Conservation (phyloP, 35 echinoderm and acorn worm genomes). For the Eucidaris tribuloides region DNA sequence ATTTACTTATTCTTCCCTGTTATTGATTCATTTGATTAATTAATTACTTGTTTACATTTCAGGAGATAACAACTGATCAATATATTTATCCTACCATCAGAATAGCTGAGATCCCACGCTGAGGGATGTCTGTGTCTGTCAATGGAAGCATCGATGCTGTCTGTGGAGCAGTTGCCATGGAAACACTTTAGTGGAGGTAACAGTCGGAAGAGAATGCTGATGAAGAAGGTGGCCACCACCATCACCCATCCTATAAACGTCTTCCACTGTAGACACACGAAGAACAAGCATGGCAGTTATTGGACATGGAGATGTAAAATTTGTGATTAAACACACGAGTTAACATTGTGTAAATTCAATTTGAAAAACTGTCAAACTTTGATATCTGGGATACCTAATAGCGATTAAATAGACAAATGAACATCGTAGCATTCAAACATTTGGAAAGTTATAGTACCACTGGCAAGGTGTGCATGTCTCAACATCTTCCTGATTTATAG, state of each 20-base stretch:
- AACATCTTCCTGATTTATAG: too few species aligned
- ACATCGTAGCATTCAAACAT: too few species aligned
- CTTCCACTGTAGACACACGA: slow-evolving; percentile 21
- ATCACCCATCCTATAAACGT: neutral
- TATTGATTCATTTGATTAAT: neutral
- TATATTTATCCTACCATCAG: slow-evolving; percentile 35
- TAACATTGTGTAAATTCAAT: too few species aligned
- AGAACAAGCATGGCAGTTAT: too few species aligned
- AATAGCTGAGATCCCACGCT: slow-evolving; percentile 57
- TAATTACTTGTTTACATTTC: too few species aligned
- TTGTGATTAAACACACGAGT: too few species aligned
- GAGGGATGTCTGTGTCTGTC: neutral
- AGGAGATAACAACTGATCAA: neutral
- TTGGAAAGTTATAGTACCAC: too few species aligned
- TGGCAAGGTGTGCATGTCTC: too few species aligned
- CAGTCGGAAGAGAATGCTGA: neutral
- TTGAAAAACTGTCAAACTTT: too few species aligned
- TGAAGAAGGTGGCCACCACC: neutral
- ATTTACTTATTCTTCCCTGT: neutral
- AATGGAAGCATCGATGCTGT: neutral
- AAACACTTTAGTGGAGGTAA: neutral
- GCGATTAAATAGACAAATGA: too few species aligned
- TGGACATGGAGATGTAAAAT: too few species aligned
- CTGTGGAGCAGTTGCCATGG: neutral
- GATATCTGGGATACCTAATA: too few species aligned